These are phyloP conservation scores for Micrastur ruficollis DNA, from an alignment of 2,797 vertebrate species.

Conservation along the genomic window DNA sequence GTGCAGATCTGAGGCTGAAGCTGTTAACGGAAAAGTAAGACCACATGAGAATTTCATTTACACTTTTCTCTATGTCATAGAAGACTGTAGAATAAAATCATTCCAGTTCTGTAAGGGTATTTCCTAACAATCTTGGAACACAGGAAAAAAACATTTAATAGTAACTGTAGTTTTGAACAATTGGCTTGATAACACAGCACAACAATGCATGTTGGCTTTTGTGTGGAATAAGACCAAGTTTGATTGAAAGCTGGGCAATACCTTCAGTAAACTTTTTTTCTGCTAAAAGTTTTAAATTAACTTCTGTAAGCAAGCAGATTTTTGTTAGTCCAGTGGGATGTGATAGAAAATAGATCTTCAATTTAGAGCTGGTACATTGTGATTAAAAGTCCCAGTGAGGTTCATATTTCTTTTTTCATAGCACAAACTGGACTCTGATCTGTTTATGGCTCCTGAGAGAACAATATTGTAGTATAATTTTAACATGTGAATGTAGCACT, in stretches of 20 bases:
- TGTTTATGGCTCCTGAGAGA: slow-evolving; percentile 68
- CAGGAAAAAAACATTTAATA: not conserved
- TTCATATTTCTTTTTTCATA: slow-evolving; percentile 67
- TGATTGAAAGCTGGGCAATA: slow-evolving; percentile 44
- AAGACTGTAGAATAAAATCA: not conserved
- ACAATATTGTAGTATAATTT: slow-evolving; percentile 57
- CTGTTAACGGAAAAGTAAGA: not conserved
- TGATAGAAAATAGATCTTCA: slow-evolving; percentile 70
- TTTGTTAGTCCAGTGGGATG: slow-evolving; percentile 43
- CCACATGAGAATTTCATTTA: not conserved
- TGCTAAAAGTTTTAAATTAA: slow-evolving; percentile 60
- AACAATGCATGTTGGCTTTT: not conserved
- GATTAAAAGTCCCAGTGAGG: slow-evolving; percentile 69
- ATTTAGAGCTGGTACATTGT: slow-evolving; percentile 54
- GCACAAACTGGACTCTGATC: slow-evolving; percentile 61
- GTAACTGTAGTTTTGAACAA: not conserved
- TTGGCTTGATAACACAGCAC: not conserved
- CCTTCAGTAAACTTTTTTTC: slow-evolving; percentile 24
- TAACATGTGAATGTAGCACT: slow-evolving; percentile 52
- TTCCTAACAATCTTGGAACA: not conserved
- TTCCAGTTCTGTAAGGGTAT: not conserved
- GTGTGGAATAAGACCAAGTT: not conserved
- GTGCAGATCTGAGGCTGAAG: not conserved
- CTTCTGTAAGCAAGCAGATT: slow-evolving; percentile 61
- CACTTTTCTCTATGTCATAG: not conserved